Percentiles rank a stretch among this genome's conserved stretches.
These are phyloP conservation scores for Paralvinella palmiformis DNA, from an alignment of 1,140 invertebrate species.

Conservation along the genomic window DNA sequence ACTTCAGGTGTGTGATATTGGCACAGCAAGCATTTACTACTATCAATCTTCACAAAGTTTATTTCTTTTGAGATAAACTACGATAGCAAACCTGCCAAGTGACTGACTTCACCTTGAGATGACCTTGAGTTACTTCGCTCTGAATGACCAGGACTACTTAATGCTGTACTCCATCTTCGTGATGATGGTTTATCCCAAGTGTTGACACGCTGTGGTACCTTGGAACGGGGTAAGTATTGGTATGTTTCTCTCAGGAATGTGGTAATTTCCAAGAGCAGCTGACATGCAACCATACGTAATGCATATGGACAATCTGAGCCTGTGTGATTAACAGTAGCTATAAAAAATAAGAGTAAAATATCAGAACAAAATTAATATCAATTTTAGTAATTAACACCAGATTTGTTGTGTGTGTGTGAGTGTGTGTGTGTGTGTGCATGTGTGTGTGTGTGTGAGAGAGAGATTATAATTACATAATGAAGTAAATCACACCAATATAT, in stretches of 20 bases:
- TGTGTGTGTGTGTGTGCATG: too few relatives aligned
- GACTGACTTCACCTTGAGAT: constrained; percentile 15
- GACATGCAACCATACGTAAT: constrained; percentile 83
- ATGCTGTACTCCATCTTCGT: constrained; percentile 43
- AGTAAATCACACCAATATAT: not conserved
- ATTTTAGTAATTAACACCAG: too few relatives aligned
- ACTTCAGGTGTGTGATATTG: too few relatives aligned
- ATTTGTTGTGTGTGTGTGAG: too few relatives aligned
- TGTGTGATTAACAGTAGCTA: constrained; percentile 77
- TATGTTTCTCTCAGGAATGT: constrained; percentile 95
- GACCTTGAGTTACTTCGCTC: constrained; percentile 33
- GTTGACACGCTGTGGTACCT: constrained; percentile 38
- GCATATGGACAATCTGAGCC: constrained; percentile 86
- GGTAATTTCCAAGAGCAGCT: constrained; percentile 91
- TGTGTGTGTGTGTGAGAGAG: too few relatives aligned
- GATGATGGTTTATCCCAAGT: constrained; percentile 33
- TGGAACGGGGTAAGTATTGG: constrained; percentile 55
- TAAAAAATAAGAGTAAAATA: constrained; percentile 32
- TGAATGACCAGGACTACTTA: constrained; percentile 45
- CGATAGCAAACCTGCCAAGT: constrained; percentile 3
- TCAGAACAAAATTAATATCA: not conserved
- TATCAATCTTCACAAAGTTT: too few relatives aligned
- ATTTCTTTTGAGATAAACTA: not conserved
- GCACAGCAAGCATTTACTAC: too few relatives aligned
- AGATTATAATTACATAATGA: not conserved